These are phyloP conservation scores for Grantiella picta DNA, from an alignment of 2,113 vertebrate species.

Conservation along the genomic window DNA sequence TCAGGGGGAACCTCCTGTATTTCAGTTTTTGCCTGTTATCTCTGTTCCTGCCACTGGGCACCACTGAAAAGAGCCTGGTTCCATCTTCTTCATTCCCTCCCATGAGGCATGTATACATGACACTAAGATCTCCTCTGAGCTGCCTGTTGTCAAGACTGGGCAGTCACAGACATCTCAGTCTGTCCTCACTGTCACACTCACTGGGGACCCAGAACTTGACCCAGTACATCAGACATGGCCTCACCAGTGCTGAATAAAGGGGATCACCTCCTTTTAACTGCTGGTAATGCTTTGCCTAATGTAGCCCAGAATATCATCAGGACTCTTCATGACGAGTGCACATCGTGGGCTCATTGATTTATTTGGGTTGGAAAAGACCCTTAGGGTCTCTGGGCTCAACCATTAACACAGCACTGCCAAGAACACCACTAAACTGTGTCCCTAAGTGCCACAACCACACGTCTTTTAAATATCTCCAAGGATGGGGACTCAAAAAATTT, in stretches of 20 bases:
- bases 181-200: background rate
- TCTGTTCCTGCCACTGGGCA: background rate
- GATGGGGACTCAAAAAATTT: background rate
- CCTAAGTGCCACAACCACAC: background rate
- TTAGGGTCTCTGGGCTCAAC: background rate
- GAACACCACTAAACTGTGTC: accelerated
- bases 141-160: background rate
- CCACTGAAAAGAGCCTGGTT: background rate
- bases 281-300: background rate
- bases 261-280: background rate
- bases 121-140: background rate
- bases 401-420: background rate
- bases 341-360: accelerated
- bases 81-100: background rate
- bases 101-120: background rate
- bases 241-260: background rate
- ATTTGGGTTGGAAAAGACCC: background rate
- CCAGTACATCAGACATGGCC: background rate
- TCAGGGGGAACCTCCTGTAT: background rate
- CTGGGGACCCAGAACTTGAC: background rate
- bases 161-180: background rate
- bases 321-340: background rate
- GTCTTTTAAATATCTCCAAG: background rate
- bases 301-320: background rate
- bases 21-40: background rate